Evolutionary conservation across 1,140 invertebrate species (phyloP).

Genomic region (Euwallacea similis): DNA sequence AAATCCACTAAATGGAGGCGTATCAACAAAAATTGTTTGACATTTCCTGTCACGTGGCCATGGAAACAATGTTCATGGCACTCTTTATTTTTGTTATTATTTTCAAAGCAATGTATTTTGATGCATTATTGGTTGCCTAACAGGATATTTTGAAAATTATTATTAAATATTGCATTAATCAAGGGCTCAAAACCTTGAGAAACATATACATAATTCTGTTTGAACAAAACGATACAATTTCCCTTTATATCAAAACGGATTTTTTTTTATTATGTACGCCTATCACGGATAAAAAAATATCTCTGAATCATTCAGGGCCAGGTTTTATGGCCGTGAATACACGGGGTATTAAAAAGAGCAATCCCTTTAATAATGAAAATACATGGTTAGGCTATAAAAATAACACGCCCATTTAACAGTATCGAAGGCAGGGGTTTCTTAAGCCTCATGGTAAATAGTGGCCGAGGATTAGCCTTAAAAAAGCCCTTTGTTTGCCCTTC

Average conservation of each 20-base stretch:
- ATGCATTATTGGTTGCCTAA: no score
- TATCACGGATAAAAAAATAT: slow-evolving; percentile 7
- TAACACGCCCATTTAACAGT: slow-evolving; percentile 38
- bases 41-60: no score
- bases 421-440: slow-evolving; percentile 31
- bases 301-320: no score
- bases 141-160: no score
- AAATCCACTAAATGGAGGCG: no score
- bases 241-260: slow-evolving; percentile 6
- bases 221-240: slow-evolving; percentile 1
- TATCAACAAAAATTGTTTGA: no score
- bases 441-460: slow-evolving; percentile 43
- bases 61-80: no score
- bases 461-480: slow-evolving; percentile 39
- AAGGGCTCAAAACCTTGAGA: no score
- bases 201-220: background rate
- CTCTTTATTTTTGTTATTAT: no score
- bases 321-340: background rate
- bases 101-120: no score
- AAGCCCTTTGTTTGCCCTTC: slow-evolving; percentile 42
- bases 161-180: no score
- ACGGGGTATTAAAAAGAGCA: slow-evolving; percentile 34
- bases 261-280: slow-evolving; percentile 41
- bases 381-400: slow-evolving; percentile 40
- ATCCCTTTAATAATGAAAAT: slow-evolving; percentile 36